Base-by-base conservation (phyloP, 2,113 vertebrate species). In the Amia ocellicauda region DNA sequence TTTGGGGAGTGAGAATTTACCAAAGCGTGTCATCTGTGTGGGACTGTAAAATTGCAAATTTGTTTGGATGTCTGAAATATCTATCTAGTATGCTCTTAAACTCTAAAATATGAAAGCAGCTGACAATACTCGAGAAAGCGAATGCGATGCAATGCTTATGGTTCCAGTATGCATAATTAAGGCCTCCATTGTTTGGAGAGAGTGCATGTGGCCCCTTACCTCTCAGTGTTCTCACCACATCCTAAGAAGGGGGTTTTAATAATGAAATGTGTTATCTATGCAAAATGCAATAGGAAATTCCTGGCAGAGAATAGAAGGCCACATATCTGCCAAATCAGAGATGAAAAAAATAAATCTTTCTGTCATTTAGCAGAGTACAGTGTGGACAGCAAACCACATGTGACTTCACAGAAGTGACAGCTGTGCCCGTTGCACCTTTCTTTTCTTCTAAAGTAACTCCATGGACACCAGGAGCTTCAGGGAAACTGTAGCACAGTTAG, bases 221-320 rank as follows among this genome's bases (percentile, higher is more conserved):
- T 83, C 78, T 74, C 71, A 43, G 71, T 85, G 81, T 75, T 82
- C 82, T 78, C 74, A 74, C 75, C 77, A 73, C 80, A 78, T 81
- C 83, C 85, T 77, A 77, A 82, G 80, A 85, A 85, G 83, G 75
- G 82, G 79, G 79, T 82, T 81, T 89, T 82, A 87, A 88, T 89
- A 88, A 89, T 90, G 86, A 88, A 89, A 81, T 83, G 80, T 83
- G 82, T 85, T 80, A 85, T 78, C 79, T 83, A 88, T 88, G 85
- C 81, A 86, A 87, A 88, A 87, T 87, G 85, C 81, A 88, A 72
- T 77, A 87, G 83, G 81, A 83, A 72, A 81, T 69, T 76, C 56
- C 47, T 28, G 49, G 49, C 57, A 53, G 36, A 23, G 23, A 51
- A 19, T 2, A 14, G 17, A 22, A 17, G 36, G 31, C 22, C 57